Conservation (phyloP, 2,113 vertebrate species). For the Leucopsar rothschildi region DNA sequence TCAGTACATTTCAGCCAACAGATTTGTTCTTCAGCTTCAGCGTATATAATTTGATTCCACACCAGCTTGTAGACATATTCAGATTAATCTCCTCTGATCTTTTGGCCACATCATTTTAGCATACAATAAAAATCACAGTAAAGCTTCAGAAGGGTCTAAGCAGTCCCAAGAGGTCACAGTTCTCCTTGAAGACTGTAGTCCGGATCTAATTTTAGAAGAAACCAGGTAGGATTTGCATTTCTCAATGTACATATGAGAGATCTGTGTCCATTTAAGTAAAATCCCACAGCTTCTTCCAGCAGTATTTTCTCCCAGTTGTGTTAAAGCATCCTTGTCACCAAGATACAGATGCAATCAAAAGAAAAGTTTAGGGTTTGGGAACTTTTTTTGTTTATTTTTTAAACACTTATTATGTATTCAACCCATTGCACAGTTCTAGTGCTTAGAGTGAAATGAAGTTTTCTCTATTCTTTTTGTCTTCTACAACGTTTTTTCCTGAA, state of each 20-base stretch:
- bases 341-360: not conserved
- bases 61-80: not conserved
- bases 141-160: not conserved
- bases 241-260: not conserved
- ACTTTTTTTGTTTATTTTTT: not conserved
- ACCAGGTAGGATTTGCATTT: not conserved
- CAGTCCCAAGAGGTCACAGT: not conserved
- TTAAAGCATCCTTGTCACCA: not conserved
- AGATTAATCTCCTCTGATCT: not conserved
- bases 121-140: not conserved
- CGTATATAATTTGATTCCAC: not conserved
- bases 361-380: not conserved
- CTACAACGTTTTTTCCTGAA: not conserved
- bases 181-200: not conserved
- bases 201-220: not conserved
- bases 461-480: not conserved
- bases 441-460: not conserved
- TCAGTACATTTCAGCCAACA: slow-evolving; percentile 9
- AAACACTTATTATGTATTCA: not conserved
- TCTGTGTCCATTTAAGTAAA: not conserved
- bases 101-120: not conserved
- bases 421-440: not conserved
- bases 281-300: not conserved
- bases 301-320: not conserved
- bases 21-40: slow-evolving; percentile 2